Evolutionary conservation across 2,797 vertebrate genomes (phyloP), one percentile per base, ranked within the genome.

Genomic region (Alfaro cultratus): DNA sequence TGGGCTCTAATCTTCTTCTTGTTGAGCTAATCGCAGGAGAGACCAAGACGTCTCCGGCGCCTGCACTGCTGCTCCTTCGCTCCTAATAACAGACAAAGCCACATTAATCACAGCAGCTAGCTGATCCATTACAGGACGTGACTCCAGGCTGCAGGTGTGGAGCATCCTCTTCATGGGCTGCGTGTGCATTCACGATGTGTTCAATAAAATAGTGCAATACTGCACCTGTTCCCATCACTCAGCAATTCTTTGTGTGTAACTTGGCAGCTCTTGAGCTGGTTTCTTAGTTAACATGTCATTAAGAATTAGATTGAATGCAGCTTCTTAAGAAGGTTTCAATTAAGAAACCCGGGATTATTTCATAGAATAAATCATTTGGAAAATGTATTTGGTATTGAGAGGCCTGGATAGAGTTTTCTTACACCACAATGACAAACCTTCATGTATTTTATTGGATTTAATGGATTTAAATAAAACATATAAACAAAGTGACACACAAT

Each of bases 11-110:
- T 89, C 78, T 73, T 76, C 26, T 46, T 80, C 62, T 83, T 9
- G 0, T 84, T 80, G 75, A 74, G 77, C 60, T 85, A 87, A 90
- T 90, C 78, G 81, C 80, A 89, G 73, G 45, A 76, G 81, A 76
- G 76, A 55, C 29, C 0, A 34, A 77, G 41, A 76, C 64, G 67
- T 74, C 60, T 88, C 71, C 26, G 57, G 51, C 87, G 88, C 86
- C 90, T 90, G 87, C 88, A 60, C 46, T 18, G 15, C 26, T 23
- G 2, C 82, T 75, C 81, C 36, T 80, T 84, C 74, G 41, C 12
- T 74, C 68, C 57, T 73, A 45, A 86, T 83, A 77, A 85, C 26
- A 13, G 51, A 74, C 7, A 60, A 62, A 80, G 46, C 1, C 18
- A 57, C 78, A 75, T 84, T 73, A 85, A 83, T 86, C 77, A 67